A percentile compares a stretch with the other conserved stretches of the same genome.
These are phyloP conservation scores for Azorinus chamasolen DNA, from an alignment of 2,888 invertebrate species.

Conservation along the genomic window DNA sequence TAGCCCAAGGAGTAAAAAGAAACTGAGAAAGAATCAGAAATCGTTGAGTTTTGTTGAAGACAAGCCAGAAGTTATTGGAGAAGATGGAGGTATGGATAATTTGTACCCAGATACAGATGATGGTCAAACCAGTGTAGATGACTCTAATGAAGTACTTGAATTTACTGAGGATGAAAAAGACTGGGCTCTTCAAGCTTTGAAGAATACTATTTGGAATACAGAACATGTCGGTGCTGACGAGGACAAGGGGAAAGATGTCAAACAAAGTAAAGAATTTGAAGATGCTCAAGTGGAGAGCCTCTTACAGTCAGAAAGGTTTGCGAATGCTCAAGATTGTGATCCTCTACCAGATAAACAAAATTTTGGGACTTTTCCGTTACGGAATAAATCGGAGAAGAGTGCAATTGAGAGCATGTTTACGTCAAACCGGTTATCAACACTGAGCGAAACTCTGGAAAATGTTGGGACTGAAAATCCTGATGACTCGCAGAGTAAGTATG, in stretches of 20 bases:
- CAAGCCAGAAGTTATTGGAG: constrained; percentile 75
- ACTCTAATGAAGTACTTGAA: constrained; percentile 62
- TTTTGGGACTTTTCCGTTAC: constrained; percentile 77
- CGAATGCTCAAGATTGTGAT: constrained; percentile 74
- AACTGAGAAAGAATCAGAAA: constrained; percentile 40
- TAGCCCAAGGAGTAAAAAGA: constrained; percentile 49
- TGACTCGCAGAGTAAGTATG: constrained; percentile 52
- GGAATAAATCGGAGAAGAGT: constrained; percentile 66
- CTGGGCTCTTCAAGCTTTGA: constrained; percentile 77
- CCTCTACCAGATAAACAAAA: constrained; percentile 51
- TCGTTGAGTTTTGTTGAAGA: constrained; percentile 67
- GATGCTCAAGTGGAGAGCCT: constrained; percentile 72
- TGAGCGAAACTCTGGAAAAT: constrained; percentile 52
- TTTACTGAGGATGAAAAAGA: constrained; percentile 80
- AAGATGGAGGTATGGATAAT: constrained; percentile 80
- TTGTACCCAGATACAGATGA: constrained; percentile 62
- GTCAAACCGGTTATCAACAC: constrained; percentile 42
- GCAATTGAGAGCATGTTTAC: constrained; percentile 59
- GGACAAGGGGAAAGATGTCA: constrained; percentile 54
- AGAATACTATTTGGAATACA: constrained; percentile 81
- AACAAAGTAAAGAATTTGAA: constrained; percentile 78
- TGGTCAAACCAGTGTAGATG: constrained; percentile 30
- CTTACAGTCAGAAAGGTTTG: constrained; percentile 72
- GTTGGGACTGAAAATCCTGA: constrained; percentile 8
- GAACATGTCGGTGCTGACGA: constrained; percentile 71